Evolutionary conservation across 2,888 invertebrate genomes (phyloP), one percentile per base, ranked within the genome.

Genomic region (Volucella inflata): DNA sequence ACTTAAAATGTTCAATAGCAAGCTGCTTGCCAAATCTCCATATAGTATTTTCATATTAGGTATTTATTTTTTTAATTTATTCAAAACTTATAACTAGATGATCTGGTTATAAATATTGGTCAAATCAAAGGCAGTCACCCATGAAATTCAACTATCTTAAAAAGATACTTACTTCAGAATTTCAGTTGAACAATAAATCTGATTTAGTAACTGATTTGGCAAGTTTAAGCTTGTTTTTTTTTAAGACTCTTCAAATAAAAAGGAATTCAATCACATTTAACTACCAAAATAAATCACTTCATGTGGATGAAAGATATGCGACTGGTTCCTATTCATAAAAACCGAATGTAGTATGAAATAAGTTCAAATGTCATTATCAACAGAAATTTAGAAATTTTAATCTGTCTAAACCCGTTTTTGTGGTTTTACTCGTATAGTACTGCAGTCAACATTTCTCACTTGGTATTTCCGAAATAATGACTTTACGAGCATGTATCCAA

Each of bases 371-470:
- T 55, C 48, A 48, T 74, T 46, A 40, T 48, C 64, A 46, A 30
- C 36, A 44, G 46, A 36, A 36, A 46, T 46, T 9, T 14, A 53
- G 42, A 21, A 67, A 51, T 44, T 67, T 48, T n/a, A 36, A 53
- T 53, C 46, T 36, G 36, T 74, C 12, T 44, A 16, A 17, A n/a
- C 17, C 68, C 38, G 30, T 51, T 64, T 70, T 81, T 50, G 80
- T 38, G 12, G 17, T 16, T 48, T 57, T 21, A n/a, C 60, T 65
- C 38, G n/a, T n/a, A n/a, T n/a, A n/a, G n/a, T n/a, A n/a, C 30
- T 30, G 1, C 0, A 30, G 30, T 30, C 4, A 30, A 30, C 30
- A 30, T 6, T 30, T 30, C 30, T 30, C 30, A 30, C 30, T 30
- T 6, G 75, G 62, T 57, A 42, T 14, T 14, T 36, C 36, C 8